These are phyloP conservation scores for Lepidurus packardi DNA, from an alignment of 1,140 invertebrate genomes.

Conservation along the genomic window DNA sequence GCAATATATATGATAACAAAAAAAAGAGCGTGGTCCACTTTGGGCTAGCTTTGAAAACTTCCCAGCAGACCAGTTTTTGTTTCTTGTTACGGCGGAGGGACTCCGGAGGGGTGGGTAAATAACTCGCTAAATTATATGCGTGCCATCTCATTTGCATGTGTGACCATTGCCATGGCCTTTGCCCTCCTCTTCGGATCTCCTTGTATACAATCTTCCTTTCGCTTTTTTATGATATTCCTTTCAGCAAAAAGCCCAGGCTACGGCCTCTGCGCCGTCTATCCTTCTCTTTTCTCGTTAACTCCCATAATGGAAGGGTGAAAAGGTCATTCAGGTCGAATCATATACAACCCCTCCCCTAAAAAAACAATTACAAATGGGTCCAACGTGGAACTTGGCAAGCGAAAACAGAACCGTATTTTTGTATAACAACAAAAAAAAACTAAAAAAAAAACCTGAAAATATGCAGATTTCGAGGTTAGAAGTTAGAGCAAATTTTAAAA, in stretches of 20 bases:
- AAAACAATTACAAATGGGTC: background rate
- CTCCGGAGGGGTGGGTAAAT: background rate
- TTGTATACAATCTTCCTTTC: background rate
- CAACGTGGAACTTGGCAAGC: no score
- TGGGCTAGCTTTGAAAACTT: background rate
- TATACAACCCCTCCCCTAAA: background rate
- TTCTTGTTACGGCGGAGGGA: background rate
- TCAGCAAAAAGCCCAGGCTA: background rate
- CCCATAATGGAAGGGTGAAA: background rate
- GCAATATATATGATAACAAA: background rate
- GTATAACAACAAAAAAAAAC: no score
- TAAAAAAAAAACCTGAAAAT: no score
- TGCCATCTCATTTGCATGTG: background rate
- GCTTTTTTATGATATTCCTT: background rate
- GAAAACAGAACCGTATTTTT: no score
- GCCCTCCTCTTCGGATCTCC: background rate
- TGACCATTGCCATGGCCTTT: constrained; percentile 15
- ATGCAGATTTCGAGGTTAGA: no score
- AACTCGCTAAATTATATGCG: constrained; percentile 4
- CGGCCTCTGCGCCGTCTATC: background rate
- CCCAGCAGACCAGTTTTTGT: background rate
- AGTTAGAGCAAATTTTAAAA: no score
- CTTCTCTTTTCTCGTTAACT: constrained; percentile 11
- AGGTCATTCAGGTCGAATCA: background rate
- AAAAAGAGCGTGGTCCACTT: background rate